Conservation (phyloP, 2,797 vertebrate genomes). For the Parotocinclus haroldoi region DNA sequence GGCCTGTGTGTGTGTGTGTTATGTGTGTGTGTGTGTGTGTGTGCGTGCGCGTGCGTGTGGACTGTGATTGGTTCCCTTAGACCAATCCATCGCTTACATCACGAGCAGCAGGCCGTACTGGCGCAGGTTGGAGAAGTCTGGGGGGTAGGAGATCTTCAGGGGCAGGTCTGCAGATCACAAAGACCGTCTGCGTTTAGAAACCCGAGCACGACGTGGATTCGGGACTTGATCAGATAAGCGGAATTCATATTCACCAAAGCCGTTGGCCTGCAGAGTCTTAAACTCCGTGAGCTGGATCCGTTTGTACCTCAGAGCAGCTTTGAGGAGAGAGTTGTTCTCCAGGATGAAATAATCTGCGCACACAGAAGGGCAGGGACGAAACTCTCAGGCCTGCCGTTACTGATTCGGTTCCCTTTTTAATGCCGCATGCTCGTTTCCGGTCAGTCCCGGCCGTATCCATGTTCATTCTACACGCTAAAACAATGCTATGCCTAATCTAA, state of each 20-base stretch:
- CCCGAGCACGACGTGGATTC: no score
- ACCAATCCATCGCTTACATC: slow-evolving; percentile 59
- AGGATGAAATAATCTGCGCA: slow-evolving; percentile 70
- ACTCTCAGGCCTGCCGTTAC: no score
- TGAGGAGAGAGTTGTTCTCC: slow-evolving; percentile 72
- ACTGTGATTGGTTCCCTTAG: neutral
- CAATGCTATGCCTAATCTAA: no score
- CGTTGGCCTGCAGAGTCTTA: slow-evolving; percentile 62
- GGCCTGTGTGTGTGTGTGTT: no score
- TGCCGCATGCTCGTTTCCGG: no score
- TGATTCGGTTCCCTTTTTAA: no score
- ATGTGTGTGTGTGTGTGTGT: no score
- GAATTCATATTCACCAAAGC: slow-evolving; percentile 64
- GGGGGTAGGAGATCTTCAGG: slow-evolving; percentile 70
- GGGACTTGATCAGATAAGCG: no score
- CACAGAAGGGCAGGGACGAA: slow-evolving; percentile 1
- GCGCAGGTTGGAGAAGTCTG: slow-evolving; percentile 72
- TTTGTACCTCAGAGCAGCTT: slow-evolving; percentile 65
- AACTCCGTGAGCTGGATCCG: slow-evolving; percentile 68
- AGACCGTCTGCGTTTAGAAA: no score
- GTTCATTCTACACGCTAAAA: no score
- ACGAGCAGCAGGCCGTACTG: slow-evolving; percentile 72
- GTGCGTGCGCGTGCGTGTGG: no score
- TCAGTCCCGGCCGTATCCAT: no score
- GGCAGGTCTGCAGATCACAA: slow-evolving; percentile 74